Evolutionary conservation across 2,113 vertebrate genomes (phyloP), one percentile per base, ranked within the genome.

Genomic region (Pygoscelis adeliae): DNA sequence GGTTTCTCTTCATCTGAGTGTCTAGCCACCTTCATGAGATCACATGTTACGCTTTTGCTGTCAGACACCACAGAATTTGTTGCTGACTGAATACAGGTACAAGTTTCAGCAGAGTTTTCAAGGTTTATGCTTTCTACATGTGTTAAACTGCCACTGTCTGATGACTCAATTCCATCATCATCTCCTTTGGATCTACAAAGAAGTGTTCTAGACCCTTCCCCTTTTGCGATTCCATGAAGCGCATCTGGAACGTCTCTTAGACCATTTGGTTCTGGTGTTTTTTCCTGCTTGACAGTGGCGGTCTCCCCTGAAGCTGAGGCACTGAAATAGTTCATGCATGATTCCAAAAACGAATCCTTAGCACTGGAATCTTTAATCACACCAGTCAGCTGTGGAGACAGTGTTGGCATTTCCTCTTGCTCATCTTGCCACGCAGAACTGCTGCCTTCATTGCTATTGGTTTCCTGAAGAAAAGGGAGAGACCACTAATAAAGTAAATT

Each of bases 361-460:
- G n/a, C 34, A 71, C 25, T 59, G 69, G 77, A 89, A 44, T 91
- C 90, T 83, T 97, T 93, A 86, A 22, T 61, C 36, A 63, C 47
- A 47, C 14, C 6, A 1, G 73, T 74, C 50, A 87, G 89, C 63
- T 98, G 98, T 1, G 97, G 97, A 91, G 98, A 98, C 29, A 98
- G 91, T 2, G 94, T 96, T 77, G 98, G 98, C 98, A 98, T 98
- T 73, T 96, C 96, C 53, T 98, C 96, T 61, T 53, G 83, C 47
- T 97, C 96, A 38, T 95, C 89, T 71, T 87, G 95, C 83, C 87
- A 58, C 0, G 1, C 30, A 66, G 86, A 87, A 47, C 56, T 95
- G 42, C 85, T 90, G 25, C 65, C 38, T 93, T 90, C 80, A 21
- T 30, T 92, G 84, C n/a, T 74, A 5, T 10, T 91, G 53, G 23